phyloP scores from a whole-genome alignment of 2,797 vertebrate species.

The Lithobates sylvaticus region DNA sequence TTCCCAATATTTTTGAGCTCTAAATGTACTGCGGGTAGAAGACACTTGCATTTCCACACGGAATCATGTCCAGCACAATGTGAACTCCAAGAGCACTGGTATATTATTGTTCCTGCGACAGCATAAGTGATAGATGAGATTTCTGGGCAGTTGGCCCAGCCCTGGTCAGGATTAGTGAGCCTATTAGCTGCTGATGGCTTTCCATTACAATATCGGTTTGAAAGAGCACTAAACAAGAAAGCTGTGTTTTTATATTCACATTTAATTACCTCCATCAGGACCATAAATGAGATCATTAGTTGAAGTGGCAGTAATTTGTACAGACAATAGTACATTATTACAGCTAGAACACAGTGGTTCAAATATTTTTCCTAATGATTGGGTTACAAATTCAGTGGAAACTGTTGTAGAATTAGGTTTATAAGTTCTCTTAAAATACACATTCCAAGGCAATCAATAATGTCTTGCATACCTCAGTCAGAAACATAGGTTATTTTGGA shows the following conservation, averaged over 20 bases:
- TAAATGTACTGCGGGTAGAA: neutral
- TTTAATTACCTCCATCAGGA: constrained; percentile 80
- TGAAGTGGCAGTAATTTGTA: constrained; percentile 71
- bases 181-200: constrained; percentile 77
- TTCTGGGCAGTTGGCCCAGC: constrained; percentile 74
- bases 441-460: too few relatives aligned
- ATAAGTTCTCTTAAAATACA: neutral
- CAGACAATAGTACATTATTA: constrained; percentile 72
- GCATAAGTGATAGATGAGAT: constrained; percentile 74
- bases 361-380: constrained; percentile 44
- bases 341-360: constrained; percentile 61
- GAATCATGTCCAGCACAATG: constrained; percentile 20
- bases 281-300: constrained; percentile 78
- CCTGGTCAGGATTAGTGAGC: constrained; percentile 74
- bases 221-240: constrained; percentile 78
- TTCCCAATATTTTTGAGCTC: neutral
- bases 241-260: constrained; percentile 77
- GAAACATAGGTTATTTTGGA: too few relatives aligned
- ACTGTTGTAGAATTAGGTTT: neutral
- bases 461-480: too few relatives aligned
- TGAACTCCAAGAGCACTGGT: constrained; percentile 23
- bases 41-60: neutral
- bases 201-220: constrained; percentile 77
- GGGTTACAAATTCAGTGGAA: neutral
- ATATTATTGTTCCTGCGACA: constrained; percentile 69